Base-by-base conservation (phyloP, 1,140 invertebrate genomes). In the Apocrypta bakeri region DNA sequence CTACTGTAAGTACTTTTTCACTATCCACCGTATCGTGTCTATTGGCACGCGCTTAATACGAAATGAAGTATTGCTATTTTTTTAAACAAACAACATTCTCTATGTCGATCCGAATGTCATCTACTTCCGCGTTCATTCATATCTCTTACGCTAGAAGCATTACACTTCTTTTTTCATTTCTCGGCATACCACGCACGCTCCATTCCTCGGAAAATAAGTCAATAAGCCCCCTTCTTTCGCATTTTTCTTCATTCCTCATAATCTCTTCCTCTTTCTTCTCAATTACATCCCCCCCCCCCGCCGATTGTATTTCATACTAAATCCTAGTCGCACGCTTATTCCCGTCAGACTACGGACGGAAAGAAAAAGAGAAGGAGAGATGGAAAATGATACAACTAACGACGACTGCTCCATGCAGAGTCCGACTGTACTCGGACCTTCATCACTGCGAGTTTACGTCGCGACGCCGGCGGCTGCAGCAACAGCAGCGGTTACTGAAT, bases 241-340 rank as follows among this genome's bases (percentile, higher is more conserved):
- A 56, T 56, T 56, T 21, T 17, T 56, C 48, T 56, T 56, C 48
- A 56, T 56, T 56, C 48, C 48, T 56, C 48, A 56, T 56, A 56
- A 56, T 56, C 48, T 56, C 48, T n/a, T 21, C 48, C 17, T 56
- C 48, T 48, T 48, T 48, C 42, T 17, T 48, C 42, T 48, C 42
- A 48, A 48, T 48, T 48, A 21, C 48, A 2, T 37, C 3, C 33
- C 33, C 33, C 33, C 33, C 33, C 33, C 33, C 33, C 33, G 3
- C 33, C 33, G n/a, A 1, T 8, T 27, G 63, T 66, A 29, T 66
- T 64, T 69, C 14, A 33, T 2, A 33, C 8, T 25, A 31, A 33
- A 31, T 71, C 29, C 68, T 71, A 37, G 37, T 71, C 68, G 68
- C 0, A 4, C 29, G 68, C n/a, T 71, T 71, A 71, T 71, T 31